Percentiles rank a stretch among this genome's conserved stretches.
phyloP scores from a whole-genome alignment of 1,140 invertebrate species.

The Lepeophtheirus salmonis region DNA sequence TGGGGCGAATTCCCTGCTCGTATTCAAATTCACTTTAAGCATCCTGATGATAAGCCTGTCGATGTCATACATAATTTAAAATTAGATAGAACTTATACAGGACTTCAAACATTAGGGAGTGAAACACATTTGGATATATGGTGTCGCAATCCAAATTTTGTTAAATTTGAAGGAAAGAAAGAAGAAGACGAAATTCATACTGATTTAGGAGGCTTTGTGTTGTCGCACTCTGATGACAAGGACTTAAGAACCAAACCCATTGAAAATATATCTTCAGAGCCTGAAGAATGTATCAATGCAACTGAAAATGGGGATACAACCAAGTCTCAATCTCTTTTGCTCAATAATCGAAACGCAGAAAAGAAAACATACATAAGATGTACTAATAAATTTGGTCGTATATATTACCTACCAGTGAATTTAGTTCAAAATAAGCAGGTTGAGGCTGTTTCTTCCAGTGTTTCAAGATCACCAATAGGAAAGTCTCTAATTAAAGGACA shows the following conservation, averaged over 20 bases:
- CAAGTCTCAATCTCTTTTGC: neutral
- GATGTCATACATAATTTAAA: slow-evolving; percentile 60
- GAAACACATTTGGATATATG: slow-evolving; percentile 54
- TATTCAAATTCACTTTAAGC: slow-evolving; percentile 57
- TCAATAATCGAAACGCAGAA: neutral
- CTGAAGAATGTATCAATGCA: neutral
- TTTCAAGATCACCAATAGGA: neutral
- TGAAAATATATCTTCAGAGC: neutral
- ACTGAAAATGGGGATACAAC: neutral
- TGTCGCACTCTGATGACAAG: neutral
- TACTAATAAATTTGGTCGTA: neutral
- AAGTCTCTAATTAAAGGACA: neutral
- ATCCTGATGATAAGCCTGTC: slow-evolving; percentile 47
- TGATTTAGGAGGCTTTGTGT: neutral
- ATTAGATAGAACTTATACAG: slow-evolving; percentile 60
- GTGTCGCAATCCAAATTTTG: slow-evolving; percentile 29
- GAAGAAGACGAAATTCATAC: neutral
- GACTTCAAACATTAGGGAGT: slow-evolving; percentile 58
- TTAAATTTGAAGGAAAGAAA: neutral
- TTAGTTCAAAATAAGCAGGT: neutral
- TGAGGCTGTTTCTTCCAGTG: neutral
- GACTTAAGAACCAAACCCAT: neutral
- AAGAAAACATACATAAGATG: slow-evolving; percentile 1
- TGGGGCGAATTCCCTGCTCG: slow-evolving; percentile 77
- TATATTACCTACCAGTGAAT: neutral